Percentiles rank a stretch among this genome's conserved stretches.
Evolutionary conservation across 2,113 vertebrate species (phyloP).

Genomic region (Elaphurus davidianus): DNA sequence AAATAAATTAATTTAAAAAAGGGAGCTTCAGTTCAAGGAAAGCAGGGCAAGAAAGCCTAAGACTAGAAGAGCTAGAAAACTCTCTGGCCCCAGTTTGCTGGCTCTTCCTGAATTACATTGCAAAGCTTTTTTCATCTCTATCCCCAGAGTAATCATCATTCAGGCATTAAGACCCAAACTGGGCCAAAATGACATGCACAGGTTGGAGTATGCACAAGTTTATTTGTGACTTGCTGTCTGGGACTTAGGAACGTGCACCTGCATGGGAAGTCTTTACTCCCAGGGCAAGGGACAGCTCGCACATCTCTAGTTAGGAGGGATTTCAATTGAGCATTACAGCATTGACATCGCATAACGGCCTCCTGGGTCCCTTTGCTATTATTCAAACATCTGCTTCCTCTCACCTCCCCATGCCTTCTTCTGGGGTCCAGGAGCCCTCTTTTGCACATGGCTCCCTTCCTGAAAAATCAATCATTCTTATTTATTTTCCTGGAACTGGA

Average conservation of each 20-base stretch:
- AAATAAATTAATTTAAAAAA: no score
- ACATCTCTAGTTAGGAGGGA: slow-evolving; percentile 24
- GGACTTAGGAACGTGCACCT: slow-evolving; percentile 7
- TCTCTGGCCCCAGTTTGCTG: background rate
- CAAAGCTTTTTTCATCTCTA: background rate
- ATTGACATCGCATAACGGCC: slow-evolving; percentile 19
- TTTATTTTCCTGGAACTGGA: slow-evolving; percentile 31
- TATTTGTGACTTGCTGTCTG: slow-evolving; percentile 44
- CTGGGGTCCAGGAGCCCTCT: slow-evolving; percentile 26
- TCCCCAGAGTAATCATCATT: slow-evolving; percentile 25
- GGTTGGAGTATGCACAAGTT: slow-evolving; percentile 5
- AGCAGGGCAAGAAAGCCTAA: background rate
- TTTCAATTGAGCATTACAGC: slow-evolving; percentile 57
- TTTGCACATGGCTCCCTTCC: slow-evolving; percentile 29
- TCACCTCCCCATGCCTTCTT: background rate
- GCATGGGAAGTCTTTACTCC: slow-evolving; percentile 39
- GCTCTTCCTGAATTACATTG: slow-evolving; percentile 13
- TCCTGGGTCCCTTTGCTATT: slow-evolving; percentile 38
- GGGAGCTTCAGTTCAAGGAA: background rate
- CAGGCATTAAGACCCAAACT: background rate
- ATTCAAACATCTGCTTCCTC: slow-evolving; percentile 64
- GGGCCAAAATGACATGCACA: background rate
- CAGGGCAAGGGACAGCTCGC: background rate
- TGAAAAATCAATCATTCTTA: slow-evolving; percentile 54
- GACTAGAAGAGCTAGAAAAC: background rate